phyloP scores from a whole-genome alignment of 2,888 invertebrate genomes.

The Neelides folsomi region DNA sequence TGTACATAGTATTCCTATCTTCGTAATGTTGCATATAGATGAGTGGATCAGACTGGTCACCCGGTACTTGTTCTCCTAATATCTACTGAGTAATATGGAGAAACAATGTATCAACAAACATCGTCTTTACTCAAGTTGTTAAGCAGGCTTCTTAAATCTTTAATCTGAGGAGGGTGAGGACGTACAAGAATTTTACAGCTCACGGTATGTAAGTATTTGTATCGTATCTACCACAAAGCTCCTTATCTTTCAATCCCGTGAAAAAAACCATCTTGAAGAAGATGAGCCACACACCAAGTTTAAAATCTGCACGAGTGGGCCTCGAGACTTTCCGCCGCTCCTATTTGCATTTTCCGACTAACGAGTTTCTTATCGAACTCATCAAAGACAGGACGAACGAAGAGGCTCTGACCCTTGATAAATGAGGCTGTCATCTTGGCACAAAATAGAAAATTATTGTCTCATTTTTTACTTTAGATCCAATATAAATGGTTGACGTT shows the following conservation, averaged over 20 bases:
- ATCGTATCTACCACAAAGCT: not conserved
- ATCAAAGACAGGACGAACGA: constrained; percentile 9
- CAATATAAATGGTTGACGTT: not conserved
- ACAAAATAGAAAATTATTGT: constrained; percentile 15
- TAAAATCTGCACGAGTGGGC: not conserved
- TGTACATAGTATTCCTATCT: too few species aligned
- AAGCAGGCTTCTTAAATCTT: too few species aligned
- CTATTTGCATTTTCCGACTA: constrained; percentile 17
- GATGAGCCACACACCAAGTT: too few species aligned
- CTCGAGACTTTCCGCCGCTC: constrained; percentile 7
- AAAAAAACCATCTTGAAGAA: too few species aligned
- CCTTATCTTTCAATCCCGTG: too few species aligned
- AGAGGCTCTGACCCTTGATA: constrained; percentile 8
- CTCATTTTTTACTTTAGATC: constrained; percentile 9
- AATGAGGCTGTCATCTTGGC: constrained; percentile 12
- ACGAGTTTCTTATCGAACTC: constrained; percentile 20
- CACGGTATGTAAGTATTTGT: not conserved
- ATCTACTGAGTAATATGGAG: too few species aligned
- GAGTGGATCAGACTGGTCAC: too few species aligned
- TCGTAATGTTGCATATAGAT: too few species aligned
- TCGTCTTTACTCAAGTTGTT: too few species aligned
- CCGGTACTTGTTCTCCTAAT: too few species aligned
- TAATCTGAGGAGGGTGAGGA: not conserved
- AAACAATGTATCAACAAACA: too few species aligned
- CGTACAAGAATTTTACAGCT: not conserved